Conservation (phyloP, 2,888 invertebrate species). For the Ctena decussata region DNA sequence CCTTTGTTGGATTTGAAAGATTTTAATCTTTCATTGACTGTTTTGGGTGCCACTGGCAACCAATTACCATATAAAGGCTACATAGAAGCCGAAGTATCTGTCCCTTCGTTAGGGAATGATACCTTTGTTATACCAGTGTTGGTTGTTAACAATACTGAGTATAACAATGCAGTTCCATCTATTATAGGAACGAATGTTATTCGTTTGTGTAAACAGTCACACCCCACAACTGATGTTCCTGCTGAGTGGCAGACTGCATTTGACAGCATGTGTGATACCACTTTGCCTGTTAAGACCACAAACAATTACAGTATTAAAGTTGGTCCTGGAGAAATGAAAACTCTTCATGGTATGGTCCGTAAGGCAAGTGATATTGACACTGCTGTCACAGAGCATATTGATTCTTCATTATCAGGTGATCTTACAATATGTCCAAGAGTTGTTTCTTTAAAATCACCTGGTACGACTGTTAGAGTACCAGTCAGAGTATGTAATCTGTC, state of each 20-base stretch:
- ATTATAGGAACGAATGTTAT: constrained; percentile 28
- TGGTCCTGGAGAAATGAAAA: neutral
- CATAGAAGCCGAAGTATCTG: neutral
- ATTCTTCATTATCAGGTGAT: neutral
- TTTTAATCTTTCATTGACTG: neutral
- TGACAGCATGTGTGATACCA: neutral
- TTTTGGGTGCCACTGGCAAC: constrained; percentile 18
- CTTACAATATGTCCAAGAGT: constrained; percentile 19
- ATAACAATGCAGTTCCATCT: neutral
- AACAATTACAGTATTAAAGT: neutral
- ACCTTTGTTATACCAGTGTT: neutral
- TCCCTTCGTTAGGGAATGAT: neutral
- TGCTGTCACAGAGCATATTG: constrained; percentile 15
- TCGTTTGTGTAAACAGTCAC: neutral
- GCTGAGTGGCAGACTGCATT: constrained; percentile 4
- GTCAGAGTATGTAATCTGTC: constrained; percentile 32
- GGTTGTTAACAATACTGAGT: constrained; percentile 17
- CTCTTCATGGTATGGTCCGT: constrained; percentile 3
- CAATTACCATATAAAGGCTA: neutral
- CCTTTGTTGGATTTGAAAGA: neutral
- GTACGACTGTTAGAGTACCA: constrained; percentile 12
- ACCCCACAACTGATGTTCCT: neutral
- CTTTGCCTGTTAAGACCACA: constrained; percentile 11
- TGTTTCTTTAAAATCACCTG: neutral
- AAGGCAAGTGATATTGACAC: neutral